Conservation (phyloP, 2,797 vertebrate genomes). For the Molossus alvarezi region DNA sequence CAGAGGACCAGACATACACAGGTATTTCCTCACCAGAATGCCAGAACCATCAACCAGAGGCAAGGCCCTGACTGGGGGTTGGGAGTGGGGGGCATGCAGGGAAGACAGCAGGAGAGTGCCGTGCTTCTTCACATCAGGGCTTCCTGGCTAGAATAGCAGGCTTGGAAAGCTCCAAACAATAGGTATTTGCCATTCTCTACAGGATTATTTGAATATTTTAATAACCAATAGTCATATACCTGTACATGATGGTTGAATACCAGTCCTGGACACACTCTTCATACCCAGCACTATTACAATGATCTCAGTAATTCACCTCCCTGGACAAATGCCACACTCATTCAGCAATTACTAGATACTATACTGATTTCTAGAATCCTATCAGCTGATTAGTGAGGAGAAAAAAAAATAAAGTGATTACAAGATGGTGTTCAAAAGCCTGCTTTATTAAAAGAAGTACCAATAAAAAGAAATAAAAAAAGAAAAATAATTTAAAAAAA, state of each 20-base stretch:
- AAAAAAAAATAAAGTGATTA: not conserved
- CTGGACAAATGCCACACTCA: not conserved
- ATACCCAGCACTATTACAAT: not conserved
- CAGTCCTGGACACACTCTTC: not conserved
- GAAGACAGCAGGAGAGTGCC: not conserved
- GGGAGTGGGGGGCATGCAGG: not conserved
- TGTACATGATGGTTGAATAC: not conserved
- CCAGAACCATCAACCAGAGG: not conserved
- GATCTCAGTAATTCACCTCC: not conserved
- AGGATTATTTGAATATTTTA: not conserved
- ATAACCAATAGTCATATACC: not conserved
- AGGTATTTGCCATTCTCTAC: not conserved
- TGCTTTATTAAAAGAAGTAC: not conserved
- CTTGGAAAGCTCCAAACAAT: not conserved
- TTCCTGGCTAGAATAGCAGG: not conserved
- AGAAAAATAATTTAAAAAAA: too few species aligned
- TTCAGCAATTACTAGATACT: not conserved
- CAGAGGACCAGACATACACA: not conserved
- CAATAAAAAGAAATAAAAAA: too few species aligned
- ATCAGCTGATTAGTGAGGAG: not conserved
- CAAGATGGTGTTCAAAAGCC: not conserved
- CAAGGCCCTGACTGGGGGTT: not conserved
- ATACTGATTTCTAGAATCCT: not conserved
- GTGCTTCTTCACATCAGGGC: not conserved
- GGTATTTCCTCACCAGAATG: not conserved